Base-by-base conservation (phyloP, 92 coral and sea anemone genomes). In the Desmophyllum pertusum region DNA sequence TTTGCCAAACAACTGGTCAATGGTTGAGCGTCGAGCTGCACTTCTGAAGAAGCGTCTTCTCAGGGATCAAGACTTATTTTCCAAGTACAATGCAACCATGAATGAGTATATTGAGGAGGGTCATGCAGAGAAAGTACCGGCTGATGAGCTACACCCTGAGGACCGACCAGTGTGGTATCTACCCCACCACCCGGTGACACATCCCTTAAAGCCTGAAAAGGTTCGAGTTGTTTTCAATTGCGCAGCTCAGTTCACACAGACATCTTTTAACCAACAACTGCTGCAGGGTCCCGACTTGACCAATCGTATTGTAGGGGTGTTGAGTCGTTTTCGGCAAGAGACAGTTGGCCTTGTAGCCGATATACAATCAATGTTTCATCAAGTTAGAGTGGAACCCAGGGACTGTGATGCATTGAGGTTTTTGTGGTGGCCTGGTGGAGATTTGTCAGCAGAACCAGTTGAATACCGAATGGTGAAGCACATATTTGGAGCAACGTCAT, bases 141-240 rank as follows among this genome's bases (percentile, higher is more conserved):
- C 14, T 0, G 72, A 77, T n/a, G 83, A 86, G 73, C 77, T 90
- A 11, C 17, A 72, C 41, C 48, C 42, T 13, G 40, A 33, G 3
- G 87, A 80, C 46, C 23, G 59, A 74, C 84, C 89, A 17, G 40
- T 80, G 21, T 89, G 89, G 90, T 81, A 85, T 80, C 64, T 91
- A 10, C 88, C 94, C 33, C 89, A 88, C 77, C 89, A 91, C 25
- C 91, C 89, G 0, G 87, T 91, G 27, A 70, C 40, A 1, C 94
- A 91, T 31, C 88, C 91, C 5, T 46, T 80, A 35, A 88, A 91
- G 25, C 88, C 91, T 11, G 66, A 59, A 10, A 59, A n/a, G 78
- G n/a, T n/a, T n/a, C n/a, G n/a, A n/a, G n/a, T n/a, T n/a, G n/a
- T n/a, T n/a, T n/a, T n/a, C n/a, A n/a, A 78, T 39, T 77, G 78